Evolutionary conservation across 2,797 vertebrate genomes (phyloP).

Genomic region (Leptatherina wallacei): DNA sequence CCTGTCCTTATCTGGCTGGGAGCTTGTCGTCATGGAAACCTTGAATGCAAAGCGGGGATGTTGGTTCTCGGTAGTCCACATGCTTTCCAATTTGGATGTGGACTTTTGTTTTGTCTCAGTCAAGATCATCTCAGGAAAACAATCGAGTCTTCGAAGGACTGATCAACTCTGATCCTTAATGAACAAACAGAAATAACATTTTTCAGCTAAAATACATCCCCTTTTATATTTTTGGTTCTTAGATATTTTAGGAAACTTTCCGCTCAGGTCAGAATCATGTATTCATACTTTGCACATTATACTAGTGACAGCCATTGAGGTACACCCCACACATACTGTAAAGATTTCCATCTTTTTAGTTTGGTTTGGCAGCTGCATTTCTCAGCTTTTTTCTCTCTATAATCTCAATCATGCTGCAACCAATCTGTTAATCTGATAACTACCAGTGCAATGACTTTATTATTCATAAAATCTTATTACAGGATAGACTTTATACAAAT

Average conservation of each 20-base stretch:
- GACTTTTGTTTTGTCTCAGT: neutral
- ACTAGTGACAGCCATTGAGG: no score
- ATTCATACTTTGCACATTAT: neutral
- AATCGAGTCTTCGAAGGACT: neutral
- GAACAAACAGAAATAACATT: neutral
- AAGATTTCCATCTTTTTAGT: neutral
- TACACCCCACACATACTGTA: no score
- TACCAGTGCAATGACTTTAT: neutral
- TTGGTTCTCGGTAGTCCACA: neutral
- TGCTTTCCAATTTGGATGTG: neutral
- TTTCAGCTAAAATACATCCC: neutral
- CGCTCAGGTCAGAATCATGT: neutral
- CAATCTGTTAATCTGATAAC: neutral
- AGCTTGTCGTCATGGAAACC: neutral
- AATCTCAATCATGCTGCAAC: no score
- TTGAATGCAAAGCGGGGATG: neutral
- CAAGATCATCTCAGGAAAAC: neutral
- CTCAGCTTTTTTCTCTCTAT: no score
- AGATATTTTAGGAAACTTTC: neutral
- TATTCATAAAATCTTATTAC: neutral
- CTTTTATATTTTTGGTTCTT: neutral
- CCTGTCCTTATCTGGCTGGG: neutral
- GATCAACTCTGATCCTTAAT: neutral
- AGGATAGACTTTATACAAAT: neutral
- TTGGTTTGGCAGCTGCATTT: no score